Base-by-base conservation (phyloP, 2,888 invertebrate species). In the Aphodius granarius region DNA sequence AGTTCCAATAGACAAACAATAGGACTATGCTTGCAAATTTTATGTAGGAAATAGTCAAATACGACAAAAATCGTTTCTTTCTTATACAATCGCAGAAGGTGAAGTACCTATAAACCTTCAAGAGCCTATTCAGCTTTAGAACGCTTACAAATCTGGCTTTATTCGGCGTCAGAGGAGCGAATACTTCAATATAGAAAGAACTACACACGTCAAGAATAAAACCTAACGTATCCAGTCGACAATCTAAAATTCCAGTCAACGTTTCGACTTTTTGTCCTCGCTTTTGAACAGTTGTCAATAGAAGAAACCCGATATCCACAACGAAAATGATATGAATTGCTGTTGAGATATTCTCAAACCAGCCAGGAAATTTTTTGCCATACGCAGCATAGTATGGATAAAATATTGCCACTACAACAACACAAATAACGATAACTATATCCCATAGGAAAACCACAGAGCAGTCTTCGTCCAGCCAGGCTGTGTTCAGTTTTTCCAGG, bases 301-400 rank as follows among this genome's bases (percentile, higher is more conserved):
- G 82, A n/a, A 87, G 85, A 76, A 90, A 84, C 5, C 87, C 79
- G 15, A 90, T 78, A 79, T 90, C 90, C 0, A 89, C 73, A 18
- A 88, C 78, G 65, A 89, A 83, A 3, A 88, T 85, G 18, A 88
- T 83, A 2, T 86, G 87, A 65, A 89, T 86, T 5, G 88, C 79
- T 70, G 88, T 85, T 82, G 89, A 87, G 1, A 85, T 78, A 73
- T 87, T 87, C 77, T 86, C 86, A 64, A 88, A 83, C 76, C 87
- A 88, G 3, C 79, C 80, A 0, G 89, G 87, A 81, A 89, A 89
- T 0, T 73, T 71, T 79, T 88, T 86, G 76, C 83, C 80, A 76
- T 88, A 88, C 16, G 89, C 88, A 63, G 89, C 89, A 73, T 86
- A 89, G 80, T 89, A 90, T 0, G 90, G 90, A 81, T 89, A 90